phyloP scores from a whole-genome alignment of 2,888 invertebrate genomes.

The Lysandra coridon region DNA sequence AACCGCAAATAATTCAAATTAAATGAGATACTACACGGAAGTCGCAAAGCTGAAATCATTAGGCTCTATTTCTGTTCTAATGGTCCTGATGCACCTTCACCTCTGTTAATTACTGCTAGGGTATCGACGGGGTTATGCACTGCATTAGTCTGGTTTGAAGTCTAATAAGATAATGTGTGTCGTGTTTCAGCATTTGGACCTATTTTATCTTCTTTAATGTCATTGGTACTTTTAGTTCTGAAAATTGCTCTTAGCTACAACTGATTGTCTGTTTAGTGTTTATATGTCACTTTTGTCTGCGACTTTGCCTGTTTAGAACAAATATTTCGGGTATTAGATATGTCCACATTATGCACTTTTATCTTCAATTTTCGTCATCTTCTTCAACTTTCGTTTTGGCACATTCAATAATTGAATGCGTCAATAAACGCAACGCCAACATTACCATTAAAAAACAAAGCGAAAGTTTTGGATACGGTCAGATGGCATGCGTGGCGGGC shows the following conservation, averaged over 20 bases:
- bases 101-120: neutral
- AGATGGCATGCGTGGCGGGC: no score
- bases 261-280: no score
- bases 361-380: no score
- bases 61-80: neutral
- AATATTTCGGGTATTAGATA: no score
- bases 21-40: neutral
- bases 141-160: constrained; percentile 4
- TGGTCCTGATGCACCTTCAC: constrained; percentile 17
- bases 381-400: no score
- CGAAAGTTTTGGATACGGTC: no score
- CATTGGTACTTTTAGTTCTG: neutral
- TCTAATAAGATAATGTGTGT: constrained; percentile 7
- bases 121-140: neutral
- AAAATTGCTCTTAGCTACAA: no score
- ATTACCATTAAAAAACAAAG: no score
- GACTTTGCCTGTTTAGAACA: neutral
- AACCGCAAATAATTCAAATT: neutral
- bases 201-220: neutral
- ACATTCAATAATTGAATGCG: no score
- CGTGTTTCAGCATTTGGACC: neutral
- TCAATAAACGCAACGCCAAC: no score
- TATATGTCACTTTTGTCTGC: neutral
- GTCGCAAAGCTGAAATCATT: neutral
- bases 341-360: no score